Evolutionary conservation across 2,888 invertebrate species (phyloP), one percentile per base, ranked within the genome.

Genomic region (Xestia c-nigrum): DNA sequence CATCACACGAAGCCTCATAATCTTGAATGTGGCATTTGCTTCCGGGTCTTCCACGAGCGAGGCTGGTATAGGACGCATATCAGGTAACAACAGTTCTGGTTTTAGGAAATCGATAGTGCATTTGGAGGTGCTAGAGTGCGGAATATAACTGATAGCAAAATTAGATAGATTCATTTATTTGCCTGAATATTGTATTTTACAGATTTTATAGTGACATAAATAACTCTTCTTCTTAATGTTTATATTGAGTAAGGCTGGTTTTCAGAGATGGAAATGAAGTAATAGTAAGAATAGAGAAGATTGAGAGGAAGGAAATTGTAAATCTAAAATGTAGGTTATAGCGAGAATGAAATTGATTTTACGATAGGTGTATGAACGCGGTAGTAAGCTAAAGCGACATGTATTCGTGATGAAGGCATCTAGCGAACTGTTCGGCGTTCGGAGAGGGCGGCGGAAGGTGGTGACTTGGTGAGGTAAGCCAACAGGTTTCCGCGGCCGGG

Each of bases 21-120:
- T 5, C 87, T 91, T 47, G 89, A 90, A 84, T 93, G 93, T 10
- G 89, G 89, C 4, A 81, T 91, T 14, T 93, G 93, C 73, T 78
- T 81, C 40, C 79, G 90, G 2, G 89, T 92, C 14, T 93, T 92
- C 87, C 88, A 92, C 86, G 92, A 93, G 86, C 83, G 89, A 0
- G 89, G 91, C 50, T 89, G 91, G 85, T 91, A 89, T 72, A 75
- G 92, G 24, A 89, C 91, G 5, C 92, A 92, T 50, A 84, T 92
- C 55, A 89, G 92, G 92, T 91, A 81, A 7, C 47, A 59, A 64
- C 9, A 63, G 46, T 68, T 50, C 47, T 38, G 16, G 16, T 46
- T 46, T 46, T 43, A 9, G 10, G 21, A 61, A 46, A 21, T 3
- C 3, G 21, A 21, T 43, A 43, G 43, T 43, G 43, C 1, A 43